phyloP scores from a whole-genome alignment of 2,113 vertebrate genomes.

The Alethe castanea region DNA sequence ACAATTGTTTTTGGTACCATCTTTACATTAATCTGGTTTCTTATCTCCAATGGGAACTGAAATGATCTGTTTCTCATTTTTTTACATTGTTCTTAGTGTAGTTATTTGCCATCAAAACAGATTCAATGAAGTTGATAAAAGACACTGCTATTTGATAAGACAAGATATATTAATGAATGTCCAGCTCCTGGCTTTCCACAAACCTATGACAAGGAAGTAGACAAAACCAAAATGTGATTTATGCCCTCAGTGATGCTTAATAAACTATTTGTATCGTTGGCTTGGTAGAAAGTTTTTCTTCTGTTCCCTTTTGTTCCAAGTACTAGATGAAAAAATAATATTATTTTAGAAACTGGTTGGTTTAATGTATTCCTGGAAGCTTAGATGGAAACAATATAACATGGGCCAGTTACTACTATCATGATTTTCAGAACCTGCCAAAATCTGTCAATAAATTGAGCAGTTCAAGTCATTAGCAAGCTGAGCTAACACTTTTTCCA shows the following conservation, averaged over 20 bases:
- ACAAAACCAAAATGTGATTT: neutral
- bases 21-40: neutral
- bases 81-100: neutral
- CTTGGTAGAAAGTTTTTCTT: neutral
- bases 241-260: neutral
- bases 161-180: neutral
- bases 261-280: neutral
- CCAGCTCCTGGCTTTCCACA: neutral
- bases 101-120: neutral
- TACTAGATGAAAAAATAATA: neutral
- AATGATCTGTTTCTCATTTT: neutral
- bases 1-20: neutral
- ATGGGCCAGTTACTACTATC: neutral
- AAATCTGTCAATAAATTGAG: neutral
- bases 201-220: neutral
- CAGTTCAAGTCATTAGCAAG: neutral
- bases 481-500: neutral
- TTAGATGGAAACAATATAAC: neutral
- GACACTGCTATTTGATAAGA: neutral
- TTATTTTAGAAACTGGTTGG: neutral
- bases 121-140: neutral
- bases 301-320: neutral
- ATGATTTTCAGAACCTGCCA: neutral
- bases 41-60: neutral
- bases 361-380: neutral